These are phyloP conservation scores for cat (Felis catus) DNA, from an alignment of 2,113 vertebrate species.

Conservation along the genomic window DNA sequence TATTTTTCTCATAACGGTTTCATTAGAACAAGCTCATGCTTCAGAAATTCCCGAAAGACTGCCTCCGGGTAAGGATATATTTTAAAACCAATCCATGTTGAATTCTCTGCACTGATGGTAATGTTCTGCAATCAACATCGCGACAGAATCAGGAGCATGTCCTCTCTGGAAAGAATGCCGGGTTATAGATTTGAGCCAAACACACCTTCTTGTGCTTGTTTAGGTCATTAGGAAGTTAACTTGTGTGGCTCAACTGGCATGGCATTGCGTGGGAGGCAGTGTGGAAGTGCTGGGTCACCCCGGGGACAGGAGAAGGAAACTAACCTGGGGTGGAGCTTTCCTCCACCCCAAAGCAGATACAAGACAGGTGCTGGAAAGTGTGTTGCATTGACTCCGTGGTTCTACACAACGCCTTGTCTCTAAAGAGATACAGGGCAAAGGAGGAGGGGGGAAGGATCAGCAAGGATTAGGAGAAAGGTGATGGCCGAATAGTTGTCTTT, in stretches of 20 bases:
- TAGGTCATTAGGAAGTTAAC: neutral
- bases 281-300: neutral
- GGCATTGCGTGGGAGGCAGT: neutral
- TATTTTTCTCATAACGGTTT: neutral
- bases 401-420: neutral
- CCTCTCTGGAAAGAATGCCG: neutral
- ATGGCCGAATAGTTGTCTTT: neutral
- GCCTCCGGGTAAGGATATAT: conserved; percentile 28
- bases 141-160: neutral
- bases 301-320: neutral
- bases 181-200: neutral
- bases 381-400: neutral
- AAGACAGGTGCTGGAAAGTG: neutral
- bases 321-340: neutral
- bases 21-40: neutral
- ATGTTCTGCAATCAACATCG: neutral
- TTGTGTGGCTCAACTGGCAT: neutral
- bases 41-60: conserved; percentile 26
- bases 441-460: neutral
- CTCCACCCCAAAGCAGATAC: neutral
- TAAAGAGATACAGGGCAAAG: neutral
- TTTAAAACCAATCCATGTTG: neutral
- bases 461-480: neutral
- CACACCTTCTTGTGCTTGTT: neutral
- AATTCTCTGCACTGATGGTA: neutral